phyloP scores from a whole-genome alignment of 2,888 invertebrate species.

The Eilema sororculum region DNA sequence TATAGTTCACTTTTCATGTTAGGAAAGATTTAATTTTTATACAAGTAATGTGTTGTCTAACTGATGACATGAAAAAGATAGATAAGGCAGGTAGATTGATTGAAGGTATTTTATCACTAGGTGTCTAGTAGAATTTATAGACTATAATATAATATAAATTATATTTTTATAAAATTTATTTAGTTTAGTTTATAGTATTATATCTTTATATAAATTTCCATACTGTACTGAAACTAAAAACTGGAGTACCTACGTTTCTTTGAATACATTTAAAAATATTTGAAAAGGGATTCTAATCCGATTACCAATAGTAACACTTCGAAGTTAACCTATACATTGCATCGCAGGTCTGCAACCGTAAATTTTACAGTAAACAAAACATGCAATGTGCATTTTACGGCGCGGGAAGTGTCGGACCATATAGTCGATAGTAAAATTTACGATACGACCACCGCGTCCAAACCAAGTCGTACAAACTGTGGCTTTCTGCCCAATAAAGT shows the following conservation, averaged over 20 bases:
- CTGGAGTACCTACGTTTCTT: not conserved
- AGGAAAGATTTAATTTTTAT: no score
- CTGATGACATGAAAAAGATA: no score
- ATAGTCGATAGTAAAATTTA: slow-evolving; percentile 65
- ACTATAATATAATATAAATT: not conserved
- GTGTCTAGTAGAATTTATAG: no score
- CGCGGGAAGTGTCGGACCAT: slow-evolving; percentile 44
- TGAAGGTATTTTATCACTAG: no score
- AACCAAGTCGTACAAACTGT: slow-evolving; percentile 48
- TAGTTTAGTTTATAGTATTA: no score
- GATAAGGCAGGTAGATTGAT: no score
- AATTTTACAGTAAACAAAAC: slow-evolving; percentile 59
- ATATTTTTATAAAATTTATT: no score
- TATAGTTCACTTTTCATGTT: not conserved
- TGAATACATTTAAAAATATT: not conserved
- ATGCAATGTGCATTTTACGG: slow-evolving; percentile 62
- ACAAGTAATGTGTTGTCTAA: no score
- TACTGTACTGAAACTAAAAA: not conserved
- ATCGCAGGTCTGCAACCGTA: slow-evolving; percentile 41
- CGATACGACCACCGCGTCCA: slow-evolving; percentile 53
- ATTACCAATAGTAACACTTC: slow-evolving; percentile 14
- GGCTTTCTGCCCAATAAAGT: slow-evolving; percentile 62
- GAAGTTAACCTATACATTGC: slow-evolving; percentile 44
- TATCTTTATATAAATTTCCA: no score
- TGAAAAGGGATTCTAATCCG: not conserved